Conservation (phyloP, 2,113 vertebrate genomes). For the Callionymus lyra region DNA sequence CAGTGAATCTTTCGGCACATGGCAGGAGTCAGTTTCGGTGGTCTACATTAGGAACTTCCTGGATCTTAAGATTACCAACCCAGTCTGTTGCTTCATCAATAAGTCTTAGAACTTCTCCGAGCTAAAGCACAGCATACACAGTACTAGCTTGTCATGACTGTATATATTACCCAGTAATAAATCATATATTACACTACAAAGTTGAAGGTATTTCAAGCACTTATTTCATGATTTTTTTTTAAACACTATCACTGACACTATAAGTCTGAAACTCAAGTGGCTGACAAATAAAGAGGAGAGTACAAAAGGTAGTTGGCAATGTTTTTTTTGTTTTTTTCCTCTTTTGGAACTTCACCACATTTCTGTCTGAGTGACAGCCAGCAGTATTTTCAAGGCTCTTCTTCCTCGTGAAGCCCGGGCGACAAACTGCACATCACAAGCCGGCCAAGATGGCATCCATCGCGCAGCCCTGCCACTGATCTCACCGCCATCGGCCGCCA, state of each 20-base stretch:
- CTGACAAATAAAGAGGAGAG: conserved; percentile 10
- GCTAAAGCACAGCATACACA: not conserved
- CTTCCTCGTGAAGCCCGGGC: conserved; percentile 49
- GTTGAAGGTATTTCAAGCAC: no score
- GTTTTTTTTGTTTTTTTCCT: conserved; percentile 6
- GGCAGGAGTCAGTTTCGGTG: no score
- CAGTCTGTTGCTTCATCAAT: no score
- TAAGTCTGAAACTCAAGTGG: not conserved
- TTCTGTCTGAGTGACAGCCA: conserved; percentile 61
- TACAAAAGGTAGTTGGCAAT: conserved; percentile 41
- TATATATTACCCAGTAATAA: no score
- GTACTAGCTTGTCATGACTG: no score
- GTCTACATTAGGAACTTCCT: no score
- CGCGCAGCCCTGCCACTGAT: conserved; percentile 60
- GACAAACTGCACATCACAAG: conserved; percentile 66
- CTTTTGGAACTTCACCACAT: conserved; percentile 43
- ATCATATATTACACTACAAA: no score
- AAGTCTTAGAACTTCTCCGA: no score
- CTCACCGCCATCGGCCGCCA: conserved; percentile 58
- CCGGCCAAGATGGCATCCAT: conserved; percentile 61
- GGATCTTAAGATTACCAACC: no score
- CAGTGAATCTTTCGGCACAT: no score
- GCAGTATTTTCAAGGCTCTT: conserved; percentile 61
- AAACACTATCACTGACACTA: no score
- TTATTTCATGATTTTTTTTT: no score